A percentile compares a stretch with the other conserved stretches of the same genome.
Evolutionary conservation across 2,888 invertebrate species (phyloP).

Genomic region (Cinara cedri): DNA sequence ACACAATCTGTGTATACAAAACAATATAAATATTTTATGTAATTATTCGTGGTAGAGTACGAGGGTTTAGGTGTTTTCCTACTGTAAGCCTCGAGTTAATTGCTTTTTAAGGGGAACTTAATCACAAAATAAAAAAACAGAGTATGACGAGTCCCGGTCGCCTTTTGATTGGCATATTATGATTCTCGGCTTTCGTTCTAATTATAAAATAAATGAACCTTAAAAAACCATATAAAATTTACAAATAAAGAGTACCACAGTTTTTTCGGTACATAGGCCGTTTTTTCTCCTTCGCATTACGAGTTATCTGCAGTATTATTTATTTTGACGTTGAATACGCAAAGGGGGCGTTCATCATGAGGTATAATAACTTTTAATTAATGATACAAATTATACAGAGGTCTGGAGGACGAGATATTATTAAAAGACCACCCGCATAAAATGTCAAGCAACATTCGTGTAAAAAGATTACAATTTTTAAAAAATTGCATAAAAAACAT

Average conservation of each 20-base stretch:
- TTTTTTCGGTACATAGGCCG: not conserved
- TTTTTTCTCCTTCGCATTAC: not conserved
- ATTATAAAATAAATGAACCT: conserved; percentile 31
- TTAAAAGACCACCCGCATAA: not conserved
- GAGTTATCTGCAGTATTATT: not conserved
- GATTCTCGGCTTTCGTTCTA: conserved; percentile 14
- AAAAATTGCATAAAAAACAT: no score
- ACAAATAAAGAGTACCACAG: not conserved
- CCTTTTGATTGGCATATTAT: conserved; percentile 43
- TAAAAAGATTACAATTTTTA: not conserved
- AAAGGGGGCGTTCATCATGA: not conserved
- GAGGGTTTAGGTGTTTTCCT: conserved; percentile 1
- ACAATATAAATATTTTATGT: conserved; percentile 37
- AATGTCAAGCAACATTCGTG: not conserved
- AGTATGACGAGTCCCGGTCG: not conserved
- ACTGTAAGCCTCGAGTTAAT: conserved; percentile 42
- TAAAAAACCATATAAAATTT: not conserved
- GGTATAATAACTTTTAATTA: conserved; percentile 29
- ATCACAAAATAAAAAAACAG: conserved; percentile 44
- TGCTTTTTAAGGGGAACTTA: conserved; percentile 50
- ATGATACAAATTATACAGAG: conserved; percentile 11
- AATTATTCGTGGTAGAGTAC: conserved; percentile 48
- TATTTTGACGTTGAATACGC: not conserved
- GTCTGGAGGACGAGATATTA: not conserved
- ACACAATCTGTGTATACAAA: conserved; percentile 6